A percentile compares a stretch with the other conserved stretches of the same genome.
Conservation (phyloP, 2,888 invertebrate species). For the Trichacis sp. region DNA sequence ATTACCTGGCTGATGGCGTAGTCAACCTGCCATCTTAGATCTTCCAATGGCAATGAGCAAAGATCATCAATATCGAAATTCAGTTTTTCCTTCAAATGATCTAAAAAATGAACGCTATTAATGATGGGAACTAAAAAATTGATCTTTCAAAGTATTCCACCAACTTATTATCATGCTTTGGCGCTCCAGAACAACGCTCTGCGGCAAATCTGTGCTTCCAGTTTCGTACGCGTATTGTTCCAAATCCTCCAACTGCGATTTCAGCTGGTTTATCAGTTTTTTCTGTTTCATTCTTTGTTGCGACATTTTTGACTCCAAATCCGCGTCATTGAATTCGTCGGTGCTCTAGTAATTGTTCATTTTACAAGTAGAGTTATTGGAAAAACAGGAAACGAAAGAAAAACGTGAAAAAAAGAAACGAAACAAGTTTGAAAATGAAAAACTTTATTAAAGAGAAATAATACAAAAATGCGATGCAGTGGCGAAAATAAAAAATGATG, state of each 20-base stretch:
- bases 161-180: slow-evolving; percentile 86
- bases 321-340: slow-evolving; percentile 59
- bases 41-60: slow-evolving; percentile 80
- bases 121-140: too few species aligned
- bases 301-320: slow-evolving; percentile 72
- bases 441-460: background rate
- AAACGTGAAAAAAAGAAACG: background rate
- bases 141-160: background rate
- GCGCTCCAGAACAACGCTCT: slow-evolving; percentile 84
- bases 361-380: too few species aligned
- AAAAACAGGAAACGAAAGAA: background rate
- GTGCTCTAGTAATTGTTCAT: slow-evolving; percentile 45
- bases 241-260: slow-evolving; percentile 91
- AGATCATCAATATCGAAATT: slow-evolving; percentile 89
- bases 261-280: slow-evolving; percentile 89
- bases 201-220: slow-evolving; percentile 81
- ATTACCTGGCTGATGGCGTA: slow-evolving; percentile 84
- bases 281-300: slow-evolving; percentile 78
- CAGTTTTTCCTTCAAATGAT: slow-evolving; percentile 86
- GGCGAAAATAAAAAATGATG: slow-evolving; percentile 4
- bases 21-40: slow-evolving; percentile 89
- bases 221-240: slow-evolving; percentile 94
- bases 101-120: slow-evolving; percentile 60
- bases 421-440: background rate
- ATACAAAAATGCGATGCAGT: background rate